Base-by-base conservation (phyloP, 2,113 vertebrate genomes). In the Poicephalus meyeri region DNA sequence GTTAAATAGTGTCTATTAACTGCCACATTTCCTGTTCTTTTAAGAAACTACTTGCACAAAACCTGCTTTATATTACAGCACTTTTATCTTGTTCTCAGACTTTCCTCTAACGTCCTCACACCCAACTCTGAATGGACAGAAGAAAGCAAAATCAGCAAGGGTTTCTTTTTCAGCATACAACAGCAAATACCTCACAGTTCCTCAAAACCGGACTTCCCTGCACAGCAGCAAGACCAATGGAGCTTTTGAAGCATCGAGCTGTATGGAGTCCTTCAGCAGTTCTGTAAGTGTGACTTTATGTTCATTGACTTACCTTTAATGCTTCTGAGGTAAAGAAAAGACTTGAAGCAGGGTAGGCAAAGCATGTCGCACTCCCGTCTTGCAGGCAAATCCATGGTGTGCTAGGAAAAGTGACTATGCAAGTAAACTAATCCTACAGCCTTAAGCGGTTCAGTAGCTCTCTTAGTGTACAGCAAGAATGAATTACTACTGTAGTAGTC, bases 141-240 rank as follows among this genome's bases (percentile, higher is more conserved):
- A 77, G 76, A 93, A 95, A 77, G 93, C 72, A 96, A 97, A 97
- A 83, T 91, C 97, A 97, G 95, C 97, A 96, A 97, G 97, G 71
- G 25, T n/a, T 28, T 96, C 94, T 35, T 96, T 95, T 55, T 96
- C 98, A 81, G 72, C 92, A 66, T 95, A 97, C 52, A 98, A 96
- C 60, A 97, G 94, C 69, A 98, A 98, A 63, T 98, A 98, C 66
- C 98, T 99, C 70, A 98, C 98, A 7, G 93, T 99, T 93, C 98
- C 98, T 39, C 97, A 95, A 29, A 97, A 98, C 15, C 37, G 86
- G 33, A 96, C 96, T 12, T 96, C 85, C n/a, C 66, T 95, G 5
- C 96, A 96, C 49, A 91, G 95, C 35, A 97, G 95, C 5, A 76
- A 91, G 26, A 86, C 83, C 80, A 97, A 95, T 28, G 96, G 96